Conservation (phyloP, 2,888 invertebrate species). For the Adelphocoris suturalis region DNA sequence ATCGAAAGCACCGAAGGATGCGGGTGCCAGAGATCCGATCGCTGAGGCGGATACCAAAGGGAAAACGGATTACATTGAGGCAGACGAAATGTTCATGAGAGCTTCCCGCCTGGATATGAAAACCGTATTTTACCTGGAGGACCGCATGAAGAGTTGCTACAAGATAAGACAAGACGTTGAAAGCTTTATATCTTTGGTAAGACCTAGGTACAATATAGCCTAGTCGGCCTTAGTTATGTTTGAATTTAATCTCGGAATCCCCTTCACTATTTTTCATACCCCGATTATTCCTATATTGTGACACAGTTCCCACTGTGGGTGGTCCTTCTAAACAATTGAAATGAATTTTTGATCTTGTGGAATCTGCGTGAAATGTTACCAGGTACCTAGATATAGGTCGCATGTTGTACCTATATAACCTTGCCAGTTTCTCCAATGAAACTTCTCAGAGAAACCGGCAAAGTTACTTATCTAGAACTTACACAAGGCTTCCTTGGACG, state of each 20-base stretch:
- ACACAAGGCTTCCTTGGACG: too few species aligned
- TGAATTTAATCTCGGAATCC: background rate
- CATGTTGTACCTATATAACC: too few species aligned
- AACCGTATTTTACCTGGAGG: conserved; percentile 46
- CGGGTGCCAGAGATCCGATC: background rate
- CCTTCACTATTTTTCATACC: background rate
- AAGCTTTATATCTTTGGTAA: conserved; percentile 10
- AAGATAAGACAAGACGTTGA: background rate
- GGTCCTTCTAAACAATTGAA: background rate
- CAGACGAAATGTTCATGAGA: conserved; percentile 33
- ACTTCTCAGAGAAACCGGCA: too few species aligned
- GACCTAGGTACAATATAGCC: background rate
- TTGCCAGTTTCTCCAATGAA: too few species aligned
- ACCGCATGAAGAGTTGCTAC: conserved; percentile 46
- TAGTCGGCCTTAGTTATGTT: background rate
- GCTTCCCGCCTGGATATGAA: conserved; percentile 25
- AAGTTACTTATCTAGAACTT: too few species aligned
- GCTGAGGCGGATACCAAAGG: conserved; percentile 5
- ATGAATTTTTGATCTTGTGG: too few species aligned
- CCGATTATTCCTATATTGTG: background rate
- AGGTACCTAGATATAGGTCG: too few species aligned
- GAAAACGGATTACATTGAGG: background rate
- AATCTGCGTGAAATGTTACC: too few species aligned
- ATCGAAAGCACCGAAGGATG: background rate
- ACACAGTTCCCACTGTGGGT: background rate